These are phyloP conservation scores for Helogale parvula DNA, from an alignment of 2,113 vertebrate genomes.

Conservation along the genomic window DNA sequence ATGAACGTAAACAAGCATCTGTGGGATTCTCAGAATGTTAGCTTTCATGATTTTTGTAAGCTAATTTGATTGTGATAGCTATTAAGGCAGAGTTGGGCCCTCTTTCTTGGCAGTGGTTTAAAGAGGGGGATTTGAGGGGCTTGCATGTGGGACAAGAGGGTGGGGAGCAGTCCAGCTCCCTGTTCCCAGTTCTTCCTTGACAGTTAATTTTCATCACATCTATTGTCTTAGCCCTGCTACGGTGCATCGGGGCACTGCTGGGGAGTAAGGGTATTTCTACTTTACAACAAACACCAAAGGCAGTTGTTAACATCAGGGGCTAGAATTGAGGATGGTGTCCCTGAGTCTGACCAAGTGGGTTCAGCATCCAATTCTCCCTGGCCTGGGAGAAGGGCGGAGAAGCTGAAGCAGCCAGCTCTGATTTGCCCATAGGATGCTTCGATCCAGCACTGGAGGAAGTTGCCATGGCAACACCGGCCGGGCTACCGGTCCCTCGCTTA, in stretches of 20 bases:
- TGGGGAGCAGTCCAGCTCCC: neutral
- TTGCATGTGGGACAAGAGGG: neutral
- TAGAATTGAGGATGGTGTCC: slow-evolving; percentile 52
- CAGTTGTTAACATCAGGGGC: neutral
- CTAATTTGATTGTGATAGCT: slow-evolving; percentile 45
- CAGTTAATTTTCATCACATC: neutral
- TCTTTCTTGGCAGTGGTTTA: slow-evolving; percentile 40
- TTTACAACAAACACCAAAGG: neutral
- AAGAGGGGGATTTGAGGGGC: neutral
- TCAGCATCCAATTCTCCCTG: slow-evolving; percentile 46
- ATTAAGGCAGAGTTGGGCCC: neutral
- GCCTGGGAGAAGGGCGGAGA: slow-evolving; percentile 72
- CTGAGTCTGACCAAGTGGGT: slow-evolving; percentile 58
- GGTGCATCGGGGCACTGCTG: neutral
- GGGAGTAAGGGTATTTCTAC: neutral
- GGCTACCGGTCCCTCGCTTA: slow-evolving; percentile 69
- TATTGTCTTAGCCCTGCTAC: neutral
- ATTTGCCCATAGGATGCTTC: slow-evolving; percentile 81
- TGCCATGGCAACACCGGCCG: slow-evolving; percentile 80
- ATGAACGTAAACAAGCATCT: slow-evolving; percentile 31
- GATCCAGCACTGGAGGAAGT: slow-evolving; percentile 75
- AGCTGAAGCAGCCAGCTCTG: slow-evolving; percentile 70
- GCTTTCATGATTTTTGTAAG: slow-evolving; percentile 29
- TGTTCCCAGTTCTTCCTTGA: neutral
- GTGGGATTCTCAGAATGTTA: slow-evolving; percentile 35